phyloP scores from a whole-genome alignment of 2,113 vertebrate genomes.

The Nannospalax galili region DNA sequence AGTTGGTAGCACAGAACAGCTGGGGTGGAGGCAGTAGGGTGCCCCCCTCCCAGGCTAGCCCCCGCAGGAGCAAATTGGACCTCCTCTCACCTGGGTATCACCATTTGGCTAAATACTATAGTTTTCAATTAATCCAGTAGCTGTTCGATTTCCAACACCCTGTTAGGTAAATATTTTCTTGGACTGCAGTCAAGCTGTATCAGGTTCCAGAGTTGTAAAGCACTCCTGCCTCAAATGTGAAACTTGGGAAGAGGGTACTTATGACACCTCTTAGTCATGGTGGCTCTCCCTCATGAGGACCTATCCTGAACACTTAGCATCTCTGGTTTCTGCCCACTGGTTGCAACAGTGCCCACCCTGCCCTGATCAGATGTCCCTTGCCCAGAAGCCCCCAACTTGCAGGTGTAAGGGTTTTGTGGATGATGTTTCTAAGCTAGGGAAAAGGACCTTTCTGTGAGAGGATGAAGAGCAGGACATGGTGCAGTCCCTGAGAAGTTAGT shows the following conservation, averaged over 20 bases:
- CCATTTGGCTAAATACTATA: too few relatives aligned
- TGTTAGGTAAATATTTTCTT: not conserved
- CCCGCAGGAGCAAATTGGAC: not conserved
- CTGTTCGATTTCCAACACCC: accelerated
- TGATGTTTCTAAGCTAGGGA: not conserved
- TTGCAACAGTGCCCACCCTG: not conserved
- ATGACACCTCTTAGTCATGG: too few relatives aligned
- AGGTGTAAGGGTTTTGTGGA: not conserved
- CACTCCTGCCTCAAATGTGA: too few relatives aligned
- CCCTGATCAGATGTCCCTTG: accelerated
- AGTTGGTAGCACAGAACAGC: not conserved
- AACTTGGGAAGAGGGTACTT: accelerated
- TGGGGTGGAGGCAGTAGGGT: not conserved
- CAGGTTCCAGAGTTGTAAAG: accelerated
- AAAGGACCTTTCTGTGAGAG: not conserved
- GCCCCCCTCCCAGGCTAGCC: not conserved
- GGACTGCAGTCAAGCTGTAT: not conserved
- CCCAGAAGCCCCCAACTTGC: not conserved
- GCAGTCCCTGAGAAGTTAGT: not conserved
- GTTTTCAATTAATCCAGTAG: not conserved
- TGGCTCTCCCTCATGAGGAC: not conserved
- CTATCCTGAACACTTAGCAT: accelerated
- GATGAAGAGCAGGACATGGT: too few relatives aligned
- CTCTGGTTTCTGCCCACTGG: not conserved
- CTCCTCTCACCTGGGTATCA: accelerated